Evolutionary conservation across 2,797 vertebrate species (phyloP), one percentile per base, ranked within the genome.

Genomic region (Macroramphosus scolopax): DNA sequence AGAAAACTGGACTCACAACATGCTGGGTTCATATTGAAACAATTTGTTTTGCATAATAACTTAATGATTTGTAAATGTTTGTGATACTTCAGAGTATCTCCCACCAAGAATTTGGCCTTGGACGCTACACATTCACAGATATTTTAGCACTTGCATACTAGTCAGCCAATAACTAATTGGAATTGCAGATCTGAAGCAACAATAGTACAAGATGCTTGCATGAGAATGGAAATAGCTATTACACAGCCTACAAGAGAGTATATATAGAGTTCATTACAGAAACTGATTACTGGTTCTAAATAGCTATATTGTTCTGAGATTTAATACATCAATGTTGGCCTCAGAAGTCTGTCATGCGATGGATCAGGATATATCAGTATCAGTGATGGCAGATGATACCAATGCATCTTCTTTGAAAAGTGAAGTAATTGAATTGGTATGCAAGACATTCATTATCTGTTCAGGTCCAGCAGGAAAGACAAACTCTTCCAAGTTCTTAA

Each of bases 391-490:
- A 3, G 6, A 6, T 22, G 20, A 22, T 22, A 22, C 3, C 3
- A 3, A 22, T 22, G 20, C 20, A 22, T 22, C 20, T 22, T 3
- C 20, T 3, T 22, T 22, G 13, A 38, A 30, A 30, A 38, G 11
- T 17, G 8, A 8, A 22, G 26, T 5, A 41, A 20, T 39, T 50
- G 11, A 46, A 16, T 9, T 41, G 28, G 46, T 16, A 16, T 18
- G 18, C 8, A 8, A 5, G 24, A 36, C 26, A 28, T 49, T 45
- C 28, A 48, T 16, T 38, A 45, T 51, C 37, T 38, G 25, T 56
- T 25, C 59, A 77, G 63, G 63, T 78, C 72, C 29, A 20, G 49
- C 46, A 24, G 3, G 17, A 56, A 63, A 68, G 71, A 61, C 22
- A 32, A 51, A 62, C 65, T 26, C 37, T 24, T 69, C 59, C 51